phyloP scores from a whole-genome alignment of 23 tunicate genomes.

The Aplidium turbinatum region DNA sequence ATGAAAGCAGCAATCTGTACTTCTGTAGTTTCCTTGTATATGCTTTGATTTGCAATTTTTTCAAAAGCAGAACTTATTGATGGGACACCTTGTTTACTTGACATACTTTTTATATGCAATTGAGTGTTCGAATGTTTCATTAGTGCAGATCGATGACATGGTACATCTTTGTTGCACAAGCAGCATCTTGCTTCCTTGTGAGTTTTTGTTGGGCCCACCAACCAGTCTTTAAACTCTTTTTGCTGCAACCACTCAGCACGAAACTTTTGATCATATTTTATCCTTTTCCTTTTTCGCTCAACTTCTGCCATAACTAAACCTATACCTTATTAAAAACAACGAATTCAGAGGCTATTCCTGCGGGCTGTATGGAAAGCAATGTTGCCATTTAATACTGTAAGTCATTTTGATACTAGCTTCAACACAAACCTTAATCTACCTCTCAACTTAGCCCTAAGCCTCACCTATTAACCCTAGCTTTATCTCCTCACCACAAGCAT shows the following conservation, averaged over 20 bases:
- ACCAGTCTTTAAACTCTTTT: slow-evolving; percentile 7
- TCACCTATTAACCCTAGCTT: no score
- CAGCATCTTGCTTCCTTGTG: background rate
- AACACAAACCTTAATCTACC: no score
- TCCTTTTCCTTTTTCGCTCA: background rate
- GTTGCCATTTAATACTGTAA: no score
- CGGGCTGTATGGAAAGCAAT: no score
- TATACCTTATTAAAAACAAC: no score
- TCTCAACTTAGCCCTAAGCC: no score
- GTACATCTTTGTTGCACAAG: background rate
- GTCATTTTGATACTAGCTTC: no score
- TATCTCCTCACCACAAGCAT: no score
- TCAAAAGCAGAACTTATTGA: background rate
- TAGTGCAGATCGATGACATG: slow-evolving; percentile 1
- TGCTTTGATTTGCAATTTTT: background rate
- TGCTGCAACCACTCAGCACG: slow-evolving; percentile 3
- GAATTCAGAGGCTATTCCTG: no score
- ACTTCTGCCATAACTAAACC: background rate
- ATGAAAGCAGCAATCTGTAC: no score
- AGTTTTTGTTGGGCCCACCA: background rate
- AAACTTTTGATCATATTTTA: background rate
- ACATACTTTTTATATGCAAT: background rate
- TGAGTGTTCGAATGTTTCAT: background rate
- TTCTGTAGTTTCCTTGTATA: background rate
- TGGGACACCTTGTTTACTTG: background rate